Evolutionary conservation across 2,888 invertebrate genomes (phyloP), one percentile per base, ranked within the genome.

Genomic region (Lydus trimaculatus): DNA sequence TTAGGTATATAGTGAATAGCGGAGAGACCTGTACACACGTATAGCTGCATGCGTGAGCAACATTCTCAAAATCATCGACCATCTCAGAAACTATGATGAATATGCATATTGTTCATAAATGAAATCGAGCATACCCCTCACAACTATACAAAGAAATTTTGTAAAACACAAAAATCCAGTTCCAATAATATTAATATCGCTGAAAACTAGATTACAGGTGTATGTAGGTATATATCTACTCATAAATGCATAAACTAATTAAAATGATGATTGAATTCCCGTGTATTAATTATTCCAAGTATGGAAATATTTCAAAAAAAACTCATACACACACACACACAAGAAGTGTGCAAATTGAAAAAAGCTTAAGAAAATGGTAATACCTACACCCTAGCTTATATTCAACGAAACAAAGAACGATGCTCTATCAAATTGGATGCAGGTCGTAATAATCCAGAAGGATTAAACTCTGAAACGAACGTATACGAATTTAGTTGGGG

Each of bases 41-140:
- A 72, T 72, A 78, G 76, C 77, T 77, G 78, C 76, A 78, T 79
- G 79, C 79, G 80, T 80, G 80, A 79, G 79, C 76, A 73, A 79
- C 80, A 80, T 80, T 75, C 76, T 76, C 78, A 77, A 80, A 78
- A 73, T 77, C 76, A 72, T 74, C 75, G 63, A 66, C 65, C 58
- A 61, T 63, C 69, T 33, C 63, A 20, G 66, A 43, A 56, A 58
- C 36, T 59, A 72, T 72, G 69, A 75, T 74, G 72, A 73, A 74
- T 75, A 75, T 74, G 72, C 72, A 72, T 69, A 66, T 69, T 67
- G 64, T 65, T 58, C 70, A 66, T 66, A 66, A 59, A 67, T 56
- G 66, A 66, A 65, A 65, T 67, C 43, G 63, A 62, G 66, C 48
- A 61, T 52, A 65, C 1, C 52, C 1, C 56, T 65, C 61, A 64